Evolutionary conservation across 2,888 invertebrate genomes (phyloP).

Genomic region (Endomychus coccineus): DNA sequence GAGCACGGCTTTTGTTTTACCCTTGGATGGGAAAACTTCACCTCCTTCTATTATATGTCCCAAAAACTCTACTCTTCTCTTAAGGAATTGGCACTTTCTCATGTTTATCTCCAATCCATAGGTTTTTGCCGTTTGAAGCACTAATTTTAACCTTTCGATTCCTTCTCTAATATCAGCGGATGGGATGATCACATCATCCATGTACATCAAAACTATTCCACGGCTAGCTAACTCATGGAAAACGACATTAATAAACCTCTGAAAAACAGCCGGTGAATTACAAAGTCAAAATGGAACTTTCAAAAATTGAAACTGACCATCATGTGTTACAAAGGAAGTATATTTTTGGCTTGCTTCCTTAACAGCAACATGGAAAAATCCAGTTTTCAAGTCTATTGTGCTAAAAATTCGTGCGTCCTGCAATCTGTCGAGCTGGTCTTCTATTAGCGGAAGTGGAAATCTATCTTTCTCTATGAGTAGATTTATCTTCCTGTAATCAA

Average conservation of each 20-base stretch:
- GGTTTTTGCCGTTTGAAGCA: too few relatives aligned
- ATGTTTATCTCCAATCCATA: constrained; percentile 22
- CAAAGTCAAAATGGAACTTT: too few relatives aligned
- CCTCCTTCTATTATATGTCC: constrained; percentile 23
- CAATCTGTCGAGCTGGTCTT: constrained; percentile 28
- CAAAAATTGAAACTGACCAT: too few relatives aligned
- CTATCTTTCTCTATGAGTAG: constrained; percentile 23
- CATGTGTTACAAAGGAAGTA: constrained; percentile 32
- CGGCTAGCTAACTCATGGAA: too few relatives aligned
- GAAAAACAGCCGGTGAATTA: too few relatives aligned
- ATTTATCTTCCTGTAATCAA: constrained; percentile 27
- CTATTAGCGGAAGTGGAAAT: constrained; percentile 25
- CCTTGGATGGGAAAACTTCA: constrained; percentile 16
- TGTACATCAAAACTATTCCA: too few relatives aligned
- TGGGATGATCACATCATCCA: too few relatives aligned
- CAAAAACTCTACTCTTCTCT: constrained; percentile 22
- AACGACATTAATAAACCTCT: too few relatives aligned
- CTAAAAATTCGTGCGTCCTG: constrained; percentile 26
- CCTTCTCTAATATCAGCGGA: too few relatives aligned
- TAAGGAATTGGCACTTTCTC: constrained; percentile 27
- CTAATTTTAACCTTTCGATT: too few relatives aligned
- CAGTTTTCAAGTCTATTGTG: constrained; percentile 28
- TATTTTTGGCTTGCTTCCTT: constrained; percentile 24
- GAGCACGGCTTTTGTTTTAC: constrained; percentile 15
- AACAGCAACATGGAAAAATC: constrained; percentile 29